Percentiles rank a stretch among this genome's conserved stretches.
Evolutionary conservation across 2,888 invertebrate species (phyloP).

Genomic region (Aspidiotus destructor): DNA sequence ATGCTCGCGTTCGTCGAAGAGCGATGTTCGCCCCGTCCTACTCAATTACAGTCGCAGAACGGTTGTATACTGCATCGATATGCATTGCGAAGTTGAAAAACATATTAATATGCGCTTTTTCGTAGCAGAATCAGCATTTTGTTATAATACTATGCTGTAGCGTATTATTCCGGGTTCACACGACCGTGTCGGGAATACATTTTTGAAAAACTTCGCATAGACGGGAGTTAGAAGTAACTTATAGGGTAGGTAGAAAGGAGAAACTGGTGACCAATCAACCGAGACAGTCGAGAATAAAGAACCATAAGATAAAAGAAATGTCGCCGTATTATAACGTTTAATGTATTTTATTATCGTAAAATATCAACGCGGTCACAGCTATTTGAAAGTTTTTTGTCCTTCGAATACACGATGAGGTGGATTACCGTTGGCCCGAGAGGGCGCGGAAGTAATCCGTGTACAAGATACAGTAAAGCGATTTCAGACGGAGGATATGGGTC

Average conservation of each 20-base stretch:
- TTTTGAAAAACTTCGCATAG: background rate
- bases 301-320: slow-evolving; percentile 31
- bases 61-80: slow-evolving; percentile 12
- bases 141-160: background rate
- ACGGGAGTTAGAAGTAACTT: background rate
- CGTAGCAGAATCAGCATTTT: slow-evolving; percentile 28
- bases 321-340: slow-evolving; percentile 24
- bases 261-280: slow-evolving; percentile 31
- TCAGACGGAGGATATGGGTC: no score
- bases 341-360: slow-evolving; percentile 31
- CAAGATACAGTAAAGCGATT: no score
- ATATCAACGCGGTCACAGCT: slow-evolving; percentile 23
- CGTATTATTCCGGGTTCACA: slow-evolving; percentile 21
- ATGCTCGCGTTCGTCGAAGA: no score
- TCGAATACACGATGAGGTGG: background rate
- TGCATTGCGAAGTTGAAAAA: slow-evolving; percentile 27
- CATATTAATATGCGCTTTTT: slow-evolving; percentile 29
- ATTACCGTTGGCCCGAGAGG: no score
- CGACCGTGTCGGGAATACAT: slow-evolving; percentile 31
- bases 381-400: background rate
- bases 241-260: background rate
- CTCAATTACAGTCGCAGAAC: slow-evolving; percentile 13
- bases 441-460: no score
- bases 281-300: slow-evolving; percentile 30
- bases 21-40: slow-evolving; percentile 6